phyloP scores from a whole-genome alignment of 2,113 vertebrate species.

The Barbus barbus region DNA sequence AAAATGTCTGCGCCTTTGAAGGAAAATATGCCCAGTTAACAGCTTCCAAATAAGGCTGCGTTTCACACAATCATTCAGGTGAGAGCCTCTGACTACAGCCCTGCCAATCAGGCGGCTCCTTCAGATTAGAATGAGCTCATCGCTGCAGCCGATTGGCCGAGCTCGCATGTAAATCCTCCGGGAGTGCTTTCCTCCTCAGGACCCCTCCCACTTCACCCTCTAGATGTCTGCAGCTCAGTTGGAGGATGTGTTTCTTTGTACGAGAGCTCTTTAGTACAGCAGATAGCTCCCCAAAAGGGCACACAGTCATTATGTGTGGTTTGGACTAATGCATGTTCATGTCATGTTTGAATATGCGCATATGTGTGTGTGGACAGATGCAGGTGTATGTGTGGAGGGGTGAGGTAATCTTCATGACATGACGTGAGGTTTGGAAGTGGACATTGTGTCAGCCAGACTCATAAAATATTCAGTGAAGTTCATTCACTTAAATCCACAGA shows the following conservation, averaged over 20 bases:
- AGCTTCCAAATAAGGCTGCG: constrained; percentile 87
- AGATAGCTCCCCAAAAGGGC: constrained; percentile 20
- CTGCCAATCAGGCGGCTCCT: constrained; percentile 77
- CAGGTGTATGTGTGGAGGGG: constrained; percentile 27
- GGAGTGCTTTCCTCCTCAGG: constrained; percentile 37
- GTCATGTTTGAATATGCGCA: constrained; percentile 23
- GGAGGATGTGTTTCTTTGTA: constrained; percentile 58
- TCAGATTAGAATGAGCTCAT: constrained; percentile 62
- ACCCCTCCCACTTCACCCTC: constrained; percentile 31
- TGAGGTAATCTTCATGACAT: constrained; percentile 51
- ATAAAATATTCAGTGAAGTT: constrained; percentile 55
- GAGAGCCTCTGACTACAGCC: constrained; percentile 64
- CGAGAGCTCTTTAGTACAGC: constrained; percentile 16
- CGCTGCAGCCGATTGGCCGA: constrained; percentile 77
- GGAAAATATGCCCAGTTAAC: constrained; percentile 76
- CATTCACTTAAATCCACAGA: constrained; percentile 49
- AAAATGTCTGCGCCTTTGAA: constrained; percentile 82
- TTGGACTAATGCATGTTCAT: neutral
- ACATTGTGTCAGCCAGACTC: constrained; percentile 60
- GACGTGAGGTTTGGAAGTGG: constrained; percentile 51
- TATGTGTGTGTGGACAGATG: constrained; percentile 44
- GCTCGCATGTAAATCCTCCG: constrained; percentile 66
- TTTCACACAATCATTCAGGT: constrained; percentile 76
- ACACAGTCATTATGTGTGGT: constrained; percentile 37
- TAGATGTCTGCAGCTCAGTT: constrained; percentile 63